Evolutionary conservation across 2,113 vertebrate species (phyloP), one percentile per base, ranked within the genome.

Genomic region (Pachypanchax playfairii): DNA sequence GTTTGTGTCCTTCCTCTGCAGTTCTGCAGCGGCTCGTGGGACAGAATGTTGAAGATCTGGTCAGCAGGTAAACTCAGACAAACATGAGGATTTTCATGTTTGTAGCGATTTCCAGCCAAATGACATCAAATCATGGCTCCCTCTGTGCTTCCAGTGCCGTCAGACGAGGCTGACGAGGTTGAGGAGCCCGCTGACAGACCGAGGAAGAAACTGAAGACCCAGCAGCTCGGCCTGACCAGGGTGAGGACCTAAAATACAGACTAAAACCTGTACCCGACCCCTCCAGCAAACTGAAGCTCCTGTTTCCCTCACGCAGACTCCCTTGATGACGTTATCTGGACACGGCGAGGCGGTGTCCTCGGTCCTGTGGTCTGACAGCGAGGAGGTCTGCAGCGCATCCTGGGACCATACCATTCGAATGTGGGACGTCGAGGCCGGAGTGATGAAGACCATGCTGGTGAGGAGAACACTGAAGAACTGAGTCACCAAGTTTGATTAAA

Each of bases 1-100:
- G 41, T 29, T 29, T 74, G 12, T 75, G 65, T 67, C 84, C 6
- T 14, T 0, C 43, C 67, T 76, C 28, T 43, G 18, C 11, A 99
- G 97, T 98, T 99, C 89, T 98, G 97, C 93, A 98, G 96, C 74
- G 97, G 96, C 49, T 98, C 97, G 25, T 99, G 97, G 97, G 97
- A 99, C 88, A 98, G 94, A 86, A 98, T 98, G 97, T 86, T 99
- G 60, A 99, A 99, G 90, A 93, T 99, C 65, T 99, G 97, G 97
- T 98, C 97, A 75, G 92, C 97, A 92, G 96, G 97, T 98, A 89
- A 12, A 70, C 48, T 33, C 1, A 38, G 25, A 38, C 21, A 15
- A 31, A 31, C 29, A 4, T 10, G n/a, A n/a, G n/a, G n/a, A 31
- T 31, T 10, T 31, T 31, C 29, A 31, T 31, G 29, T 10, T n/a